Evolutionary conservation across 2,888 invertebrate species (phyloP).

Genomic region (Clostera curtula): DNA sequence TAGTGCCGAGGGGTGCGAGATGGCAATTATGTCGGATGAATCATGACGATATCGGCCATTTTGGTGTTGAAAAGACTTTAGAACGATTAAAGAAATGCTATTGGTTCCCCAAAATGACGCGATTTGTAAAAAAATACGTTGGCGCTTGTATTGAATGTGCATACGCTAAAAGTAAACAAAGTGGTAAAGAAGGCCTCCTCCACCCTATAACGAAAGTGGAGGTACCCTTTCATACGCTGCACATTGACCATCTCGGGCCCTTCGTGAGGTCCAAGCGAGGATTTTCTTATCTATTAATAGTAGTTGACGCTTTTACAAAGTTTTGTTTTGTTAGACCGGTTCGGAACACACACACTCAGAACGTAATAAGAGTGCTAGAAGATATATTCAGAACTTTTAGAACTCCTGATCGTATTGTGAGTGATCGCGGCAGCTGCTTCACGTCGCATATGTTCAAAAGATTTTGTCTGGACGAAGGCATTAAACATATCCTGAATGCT

Average conservation of each 20-base stretch:
- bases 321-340: conserved; percentile 9
- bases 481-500: conserved; percentile 4
- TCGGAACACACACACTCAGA: conserved; percentile 7
- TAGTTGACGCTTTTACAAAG: conserved; percentile 13
- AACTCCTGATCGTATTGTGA: conserved; percentile 2
- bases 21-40: conserved; percentile 1
- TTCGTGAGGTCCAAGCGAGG: conserved; percentile 7
- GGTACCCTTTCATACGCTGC: conserved; percentile 4
- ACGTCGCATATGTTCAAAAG: conserved; percentile 5
- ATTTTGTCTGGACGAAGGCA: conserved; percentile 3
- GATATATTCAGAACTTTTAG: conserved; percentile 6
- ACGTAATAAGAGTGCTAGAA: conserved; percentile 4
- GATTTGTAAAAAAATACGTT: conserved; percentile 5
- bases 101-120: conserved; percentile 2
- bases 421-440: conserved; percentile 2
- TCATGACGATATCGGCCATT: conserved; percentile 5
- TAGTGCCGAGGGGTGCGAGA: conserved; percentile 4
- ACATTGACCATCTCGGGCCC: conserved; percentile 6
- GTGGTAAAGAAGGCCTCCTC: not conserved
- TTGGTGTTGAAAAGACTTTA: conserved; percentile 3
- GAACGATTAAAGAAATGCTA: conserved; percentile 2
- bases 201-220: conserved; percentile 5
- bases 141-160: conserved; percentile 5
- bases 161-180: conserved; percentile 1
- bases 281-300: conserved; percentile 7